Percentiles rank a stretch among this genome's conserved stretches.
Conservation (phyloP, 2,113 vertebrate genomes). For the Regulus satrapa region DNA sequence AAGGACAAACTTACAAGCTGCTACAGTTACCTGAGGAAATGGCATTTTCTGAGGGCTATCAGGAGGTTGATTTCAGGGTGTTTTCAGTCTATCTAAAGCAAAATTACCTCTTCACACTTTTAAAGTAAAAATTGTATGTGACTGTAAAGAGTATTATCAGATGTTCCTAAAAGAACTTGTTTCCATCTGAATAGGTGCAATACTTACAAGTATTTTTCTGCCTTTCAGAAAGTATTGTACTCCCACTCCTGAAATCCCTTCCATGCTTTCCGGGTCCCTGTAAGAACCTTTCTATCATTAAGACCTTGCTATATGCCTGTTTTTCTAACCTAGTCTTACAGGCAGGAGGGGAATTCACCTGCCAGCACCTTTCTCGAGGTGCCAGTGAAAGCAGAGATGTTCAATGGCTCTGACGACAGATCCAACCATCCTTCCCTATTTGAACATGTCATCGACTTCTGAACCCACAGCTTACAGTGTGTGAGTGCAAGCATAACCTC, state of each 20-base stretch:
- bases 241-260: neutral
- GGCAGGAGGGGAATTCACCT: neutral
- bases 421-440: neutral
- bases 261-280: neutral
- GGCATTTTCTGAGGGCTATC: neutral
- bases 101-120: neutral
- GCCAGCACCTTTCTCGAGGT: neutral
- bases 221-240: neutral
- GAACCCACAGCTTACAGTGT: neutral
- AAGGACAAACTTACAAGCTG: neutral
- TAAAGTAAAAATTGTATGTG: neutral
- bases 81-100: neutral
- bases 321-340: neutral
- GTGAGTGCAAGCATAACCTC: neutral
- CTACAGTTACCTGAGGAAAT: neutral
- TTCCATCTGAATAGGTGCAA: neutral
- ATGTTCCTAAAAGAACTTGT: neutral
- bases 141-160: neutral
- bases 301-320: neutral
- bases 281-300: neutral
- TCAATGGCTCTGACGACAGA: neutral
- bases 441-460: neutral
- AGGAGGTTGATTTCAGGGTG: neutral
- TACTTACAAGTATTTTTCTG: neutral
- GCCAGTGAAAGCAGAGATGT: neutral